Evolutionary conservation across 2,797 vertebrate species (phyloP).

Genomic region (Cacajao melanocephalus): DNA sequence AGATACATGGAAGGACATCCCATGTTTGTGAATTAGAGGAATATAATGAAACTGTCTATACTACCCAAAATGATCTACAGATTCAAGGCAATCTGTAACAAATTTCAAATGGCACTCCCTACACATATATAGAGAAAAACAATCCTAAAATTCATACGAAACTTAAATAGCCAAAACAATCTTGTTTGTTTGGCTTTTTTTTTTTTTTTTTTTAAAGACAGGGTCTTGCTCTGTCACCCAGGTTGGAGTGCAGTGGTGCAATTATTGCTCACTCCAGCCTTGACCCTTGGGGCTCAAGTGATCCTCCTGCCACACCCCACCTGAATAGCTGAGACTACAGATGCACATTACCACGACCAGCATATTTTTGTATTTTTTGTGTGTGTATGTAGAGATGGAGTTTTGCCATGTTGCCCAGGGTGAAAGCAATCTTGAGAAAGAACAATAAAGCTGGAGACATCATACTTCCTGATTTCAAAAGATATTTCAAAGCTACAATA

Average conservation of each 20-base stretch:
- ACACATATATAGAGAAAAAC: not conserved
- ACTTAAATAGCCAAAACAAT: not conserved
- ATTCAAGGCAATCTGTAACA: not conserved
- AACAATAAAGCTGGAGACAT: not conserved
- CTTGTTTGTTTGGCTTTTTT: not conserved
- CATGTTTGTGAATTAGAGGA: not conserved
- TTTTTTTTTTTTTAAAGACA: not conserved
- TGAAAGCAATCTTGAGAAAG: not conserved
- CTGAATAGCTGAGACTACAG: too few relatives aligned
- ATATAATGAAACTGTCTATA: not conserved
- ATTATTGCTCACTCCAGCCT: too few relatives aligned
- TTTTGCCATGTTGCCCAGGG: too few relatives aligned
- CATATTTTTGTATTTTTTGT: too few relatives aligned
- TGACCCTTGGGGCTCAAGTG: too few relatives aligned
- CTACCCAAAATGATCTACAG: not conserved
- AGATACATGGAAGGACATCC: not conserved
- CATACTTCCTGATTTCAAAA: not conserved
- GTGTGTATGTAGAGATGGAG: too few relatives aligned
- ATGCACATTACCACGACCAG: too few relatives aligned
- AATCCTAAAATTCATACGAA: not conserved
- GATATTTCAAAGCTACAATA: not conserved
- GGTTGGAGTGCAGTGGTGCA: too few relatives aligned
- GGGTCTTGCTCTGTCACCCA: too few relatives aligned
- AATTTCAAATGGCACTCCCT: not conserved
- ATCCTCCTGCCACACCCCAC: too few relatives aligned